Conservation (phyloP, 2,888 invertebrate species). For the Ferrisia virgata region DNA sequence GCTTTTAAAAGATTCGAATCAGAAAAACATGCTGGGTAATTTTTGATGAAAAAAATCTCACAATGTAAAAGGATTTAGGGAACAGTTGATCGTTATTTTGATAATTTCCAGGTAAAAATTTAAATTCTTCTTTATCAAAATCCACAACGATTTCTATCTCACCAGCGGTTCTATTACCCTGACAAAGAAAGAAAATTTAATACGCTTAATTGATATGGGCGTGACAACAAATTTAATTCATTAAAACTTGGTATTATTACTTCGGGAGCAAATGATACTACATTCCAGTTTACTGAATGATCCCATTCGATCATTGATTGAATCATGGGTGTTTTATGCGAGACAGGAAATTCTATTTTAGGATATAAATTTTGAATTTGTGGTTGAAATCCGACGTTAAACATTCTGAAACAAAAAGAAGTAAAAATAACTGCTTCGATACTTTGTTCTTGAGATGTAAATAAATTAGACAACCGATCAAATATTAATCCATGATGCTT, state of each 20-base stretch:
- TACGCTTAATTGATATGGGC: too few species aligned
- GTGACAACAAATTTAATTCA: background rate
- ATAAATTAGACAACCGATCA: background rate
- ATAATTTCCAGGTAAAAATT: constrained; percentile 76
- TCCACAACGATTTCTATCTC: constrained; percentile 75
- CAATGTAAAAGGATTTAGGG: constrained; percentile 91
- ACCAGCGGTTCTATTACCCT: constrained; percentile 61
- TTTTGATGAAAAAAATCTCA: constrained; percentile 52
- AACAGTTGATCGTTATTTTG: constrained; percentile 91
- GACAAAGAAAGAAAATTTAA: constrained; percentile 42
- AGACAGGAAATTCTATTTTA: constrained; percentile 77
- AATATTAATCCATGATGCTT: background rate
- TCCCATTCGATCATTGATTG: constrained; percentile 88
- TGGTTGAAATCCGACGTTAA: constrained; percentile 76
- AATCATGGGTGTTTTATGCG: constrained; percentile 88
- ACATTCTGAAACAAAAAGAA: constrained; percentile 58
- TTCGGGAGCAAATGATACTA: constrained; percentile 70
- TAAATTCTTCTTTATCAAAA: constrained; percentile 68
- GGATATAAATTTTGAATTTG: constrained; percentile 71
- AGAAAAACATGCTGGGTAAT: background rate
- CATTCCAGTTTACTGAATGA: constrained; percentile 82
- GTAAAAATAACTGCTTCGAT: too few species aligned
- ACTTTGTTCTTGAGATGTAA: too few species aligned
- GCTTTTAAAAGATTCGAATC: background rate
- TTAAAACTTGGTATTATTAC: constrained; percentile 50